These are phyloP conservation scores for Paelopatides confundens DNA, from an alignment of 53 echinoderm and acorn worm genomes.

Conservation along the genomic window DNA sequence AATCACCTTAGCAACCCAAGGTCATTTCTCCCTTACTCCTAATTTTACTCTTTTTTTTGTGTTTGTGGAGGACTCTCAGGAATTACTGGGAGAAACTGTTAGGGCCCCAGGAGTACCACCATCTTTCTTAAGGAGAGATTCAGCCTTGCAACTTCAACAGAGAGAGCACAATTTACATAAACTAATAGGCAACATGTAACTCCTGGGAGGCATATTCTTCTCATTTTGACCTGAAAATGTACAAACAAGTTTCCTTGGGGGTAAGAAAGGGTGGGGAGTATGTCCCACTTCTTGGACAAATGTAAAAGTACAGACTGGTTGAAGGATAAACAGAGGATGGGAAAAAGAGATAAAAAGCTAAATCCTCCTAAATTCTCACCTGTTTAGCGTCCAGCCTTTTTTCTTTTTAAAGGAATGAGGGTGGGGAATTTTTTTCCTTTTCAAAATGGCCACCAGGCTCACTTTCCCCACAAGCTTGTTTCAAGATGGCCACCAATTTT, in stretches of 20 bases:
- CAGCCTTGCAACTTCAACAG: background rate
- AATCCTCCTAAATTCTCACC: too few relatives aligned
- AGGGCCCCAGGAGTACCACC: background rate
- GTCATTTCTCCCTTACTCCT: conserved; percentile 7
- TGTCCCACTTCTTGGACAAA: background rate
- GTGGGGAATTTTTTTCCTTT: too few relatives aligned
- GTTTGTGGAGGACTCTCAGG: background rate
- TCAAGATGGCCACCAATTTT: too few relatives aligned
- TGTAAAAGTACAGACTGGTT: background rate
- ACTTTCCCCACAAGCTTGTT: too few relatives aligned
- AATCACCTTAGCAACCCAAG: conserved; percentile 19
- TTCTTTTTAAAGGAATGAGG: too few relatives aligned
- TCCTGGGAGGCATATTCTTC: background rate
- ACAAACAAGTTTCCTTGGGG: background rate
- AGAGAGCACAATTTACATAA: background rate
- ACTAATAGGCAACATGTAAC: background rate
- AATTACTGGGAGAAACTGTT: background rate
- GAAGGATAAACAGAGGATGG: too few relatives aligned
- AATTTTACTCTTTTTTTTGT: background rate
- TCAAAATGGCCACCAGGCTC: too few relatives aligned
- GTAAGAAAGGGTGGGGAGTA: background rate
- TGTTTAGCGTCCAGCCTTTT: too few relatives aligned
- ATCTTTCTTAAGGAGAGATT: background rate
- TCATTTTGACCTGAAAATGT: background rate
- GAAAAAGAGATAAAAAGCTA: too few relatives aligned